phyloP scores from a whole-genome alignment of 2,113 vertebrate genomes.

The Rousettus leschenaultii region DNA sequence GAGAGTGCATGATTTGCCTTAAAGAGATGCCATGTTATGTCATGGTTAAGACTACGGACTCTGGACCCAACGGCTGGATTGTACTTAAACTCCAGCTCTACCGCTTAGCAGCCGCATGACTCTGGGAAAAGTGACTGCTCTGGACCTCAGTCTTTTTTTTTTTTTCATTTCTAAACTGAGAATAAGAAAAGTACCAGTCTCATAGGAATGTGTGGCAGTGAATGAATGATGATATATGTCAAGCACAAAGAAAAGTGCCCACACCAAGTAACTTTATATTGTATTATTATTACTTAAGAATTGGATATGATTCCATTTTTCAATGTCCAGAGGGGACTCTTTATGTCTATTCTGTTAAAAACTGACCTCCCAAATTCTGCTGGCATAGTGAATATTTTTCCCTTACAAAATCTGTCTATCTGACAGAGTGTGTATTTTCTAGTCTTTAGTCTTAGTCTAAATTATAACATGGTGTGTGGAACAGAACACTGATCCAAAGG shows the following conservation, averaged over 20 bases:
- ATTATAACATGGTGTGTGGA: background rate
- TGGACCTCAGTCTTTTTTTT: background rate
- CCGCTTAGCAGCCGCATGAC: background rate
- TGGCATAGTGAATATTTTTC: background rate
- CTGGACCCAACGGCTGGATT: background rate
- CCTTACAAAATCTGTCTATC: background rate
- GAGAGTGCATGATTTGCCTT: background rate
- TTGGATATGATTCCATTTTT: background rate
- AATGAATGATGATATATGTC: background rate
- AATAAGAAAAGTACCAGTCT: background rate
- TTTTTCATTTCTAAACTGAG: background rate
- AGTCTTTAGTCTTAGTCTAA: background rate
- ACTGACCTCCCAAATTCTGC: background rate
- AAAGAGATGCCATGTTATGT: background rate
- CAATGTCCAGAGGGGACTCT: background rate
- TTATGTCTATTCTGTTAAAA: background rate
- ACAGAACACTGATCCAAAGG: background rate
- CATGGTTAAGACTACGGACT: background rate
- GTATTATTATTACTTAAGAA: background rate
- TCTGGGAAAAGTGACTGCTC: background rate
- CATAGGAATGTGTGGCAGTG: background rate
- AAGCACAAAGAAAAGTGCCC: background rate
- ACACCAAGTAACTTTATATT: background rate
- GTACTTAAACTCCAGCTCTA: background rate
- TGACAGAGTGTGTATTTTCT: background rate